These are phyloP conservation scores for Caenorhabditis angaria DNA, from an alignment of 2,888 invertebrate genomes.

Conservation along the genomic window DNA sequence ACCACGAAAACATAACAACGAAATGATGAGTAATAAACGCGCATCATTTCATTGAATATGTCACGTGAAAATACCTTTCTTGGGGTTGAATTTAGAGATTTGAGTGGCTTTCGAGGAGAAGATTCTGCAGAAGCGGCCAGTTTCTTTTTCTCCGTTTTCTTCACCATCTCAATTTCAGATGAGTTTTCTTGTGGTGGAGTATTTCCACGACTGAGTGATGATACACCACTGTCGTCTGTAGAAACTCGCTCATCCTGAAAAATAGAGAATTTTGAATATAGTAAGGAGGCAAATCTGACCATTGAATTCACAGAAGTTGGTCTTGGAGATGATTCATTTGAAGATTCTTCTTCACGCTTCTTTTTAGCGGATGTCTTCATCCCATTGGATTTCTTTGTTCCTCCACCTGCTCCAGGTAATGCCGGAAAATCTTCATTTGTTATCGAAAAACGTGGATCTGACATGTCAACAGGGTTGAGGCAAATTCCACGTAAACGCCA, in stretches of 20 bases:
- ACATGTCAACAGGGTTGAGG: no score
- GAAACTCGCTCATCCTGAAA: neutral
- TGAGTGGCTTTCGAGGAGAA: neutral
- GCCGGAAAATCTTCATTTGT: slow-evolving; percentile 40
- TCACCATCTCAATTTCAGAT: neutral
- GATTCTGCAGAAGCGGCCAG: neutral
- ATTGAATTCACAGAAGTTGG: no score
- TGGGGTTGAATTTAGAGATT: neutral
- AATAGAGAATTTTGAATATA: neutral
- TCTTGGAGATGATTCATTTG: no score
- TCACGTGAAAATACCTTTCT: neutral
- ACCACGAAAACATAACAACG: no score
- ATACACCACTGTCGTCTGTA: neutral
- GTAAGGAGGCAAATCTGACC: neutral
- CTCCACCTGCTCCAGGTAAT: slow-evolving; percentile 18
- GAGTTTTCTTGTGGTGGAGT: neutral
- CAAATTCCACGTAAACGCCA: no score
- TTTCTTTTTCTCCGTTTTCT: neutral
- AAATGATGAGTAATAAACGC: neutral
- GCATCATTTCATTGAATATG: neutral
- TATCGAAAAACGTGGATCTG: slow-evolving; percentile 33
- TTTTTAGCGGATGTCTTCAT: no score
- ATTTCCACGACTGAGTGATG: neutral
- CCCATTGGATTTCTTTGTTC: slow-evolving; percentile 11
- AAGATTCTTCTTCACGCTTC: no score